Evolutionary conservation across 2,797 vertebrate genomes (phyloP).

Genomic region (Danio albolineatus): DNA sequence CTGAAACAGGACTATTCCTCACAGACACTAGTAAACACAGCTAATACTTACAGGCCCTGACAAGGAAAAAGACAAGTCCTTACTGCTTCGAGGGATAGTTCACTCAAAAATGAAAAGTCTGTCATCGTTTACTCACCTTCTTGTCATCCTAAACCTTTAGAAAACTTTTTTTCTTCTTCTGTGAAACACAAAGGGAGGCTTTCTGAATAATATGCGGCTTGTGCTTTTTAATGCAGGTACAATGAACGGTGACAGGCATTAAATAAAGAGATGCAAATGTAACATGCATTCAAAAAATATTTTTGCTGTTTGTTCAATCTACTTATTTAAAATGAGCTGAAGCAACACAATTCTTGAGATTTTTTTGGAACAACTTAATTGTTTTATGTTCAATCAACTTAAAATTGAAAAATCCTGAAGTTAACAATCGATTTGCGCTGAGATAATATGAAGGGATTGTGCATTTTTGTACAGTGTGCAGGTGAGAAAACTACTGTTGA

Average conservation of each 20-base stretch:
- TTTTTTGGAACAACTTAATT: too few species aligned
- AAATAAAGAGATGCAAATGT: not conserved
- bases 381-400: too few species aligned
- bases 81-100: constrained; percentile 27
- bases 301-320: too few species aligned
- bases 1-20: constrained; percentile 74
- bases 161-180: not conserved
- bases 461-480: not conserved
- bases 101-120: constrained; percentile 23
- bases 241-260: not conserved
- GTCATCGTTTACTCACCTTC: constrained; percentile 10
- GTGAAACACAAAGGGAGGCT: not conserved
- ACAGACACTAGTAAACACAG: constrained; percentile 68
- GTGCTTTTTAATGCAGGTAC: not conserved
- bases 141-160: not conserved
- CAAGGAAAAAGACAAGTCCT: constrained; percentile 30
- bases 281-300: too few species aligned
- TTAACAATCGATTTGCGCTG: too few species aligned
- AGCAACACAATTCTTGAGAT: too few species aligned
- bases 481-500: not conserved
- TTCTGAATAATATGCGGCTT: not conserved
- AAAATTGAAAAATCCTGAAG: too few species aligned
- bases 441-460: too few species aligned
- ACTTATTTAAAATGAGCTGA: too few species aligned
- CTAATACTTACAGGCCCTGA: constrained; percentile 67